Conservation (phyloP, 2,797 vertebrate genomes). For the Ambastaia sidthimunki region DNA sequence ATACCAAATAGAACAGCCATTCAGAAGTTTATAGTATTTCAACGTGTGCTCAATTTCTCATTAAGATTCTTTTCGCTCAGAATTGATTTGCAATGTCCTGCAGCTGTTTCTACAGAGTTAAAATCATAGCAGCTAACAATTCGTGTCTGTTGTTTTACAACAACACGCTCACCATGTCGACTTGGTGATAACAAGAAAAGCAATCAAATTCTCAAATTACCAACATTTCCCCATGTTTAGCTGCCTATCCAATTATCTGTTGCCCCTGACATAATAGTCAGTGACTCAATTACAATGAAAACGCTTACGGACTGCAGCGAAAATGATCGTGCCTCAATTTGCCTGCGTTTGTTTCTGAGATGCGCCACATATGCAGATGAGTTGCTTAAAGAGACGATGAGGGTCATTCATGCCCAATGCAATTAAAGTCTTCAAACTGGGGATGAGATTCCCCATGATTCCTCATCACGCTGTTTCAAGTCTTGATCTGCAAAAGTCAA, state of each 20-base stretch:
- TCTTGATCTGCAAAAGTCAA: constrained; percentile 45
- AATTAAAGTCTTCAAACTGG: constrained; percentile 70
- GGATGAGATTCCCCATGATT: constrained; percentile 16
- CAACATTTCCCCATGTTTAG: constrained; percentile 70
- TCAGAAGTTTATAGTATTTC: neutral
- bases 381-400: constrained; percentile 70
- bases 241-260: constrained; percentile 75
- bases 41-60: neutral
- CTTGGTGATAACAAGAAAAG: constrained; percentile 70
- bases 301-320: constrained; percentile 67
- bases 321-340: constrained; percentile 72
- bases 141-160: constrained; percentile 42
- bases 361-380: constrained; percentile 80
- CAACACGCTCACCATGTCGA: constrained; percentile 3
- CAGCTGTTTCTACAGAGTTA: constrained; percentile 13
- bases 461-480: constrained; percentile 33
- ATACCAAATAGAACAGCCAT: neutral
- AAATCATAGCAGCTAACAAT: neutral
- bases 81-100: constrained; percentile 30
- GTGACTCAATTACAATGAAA: constrained; percentile 70
- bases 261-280: constrained; percentile 65
- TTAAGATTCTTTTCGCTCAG: neutral
- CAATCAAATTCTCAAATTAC: constrained; percentile 78
- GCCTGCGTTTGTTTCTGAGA: constrained; percentile 73
- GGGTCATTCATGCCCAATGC: constrained; percentile 66